Base-by-base conservation (phyloP, 2,888 invertebrate species). In the Bellardia pandia region DNA sequence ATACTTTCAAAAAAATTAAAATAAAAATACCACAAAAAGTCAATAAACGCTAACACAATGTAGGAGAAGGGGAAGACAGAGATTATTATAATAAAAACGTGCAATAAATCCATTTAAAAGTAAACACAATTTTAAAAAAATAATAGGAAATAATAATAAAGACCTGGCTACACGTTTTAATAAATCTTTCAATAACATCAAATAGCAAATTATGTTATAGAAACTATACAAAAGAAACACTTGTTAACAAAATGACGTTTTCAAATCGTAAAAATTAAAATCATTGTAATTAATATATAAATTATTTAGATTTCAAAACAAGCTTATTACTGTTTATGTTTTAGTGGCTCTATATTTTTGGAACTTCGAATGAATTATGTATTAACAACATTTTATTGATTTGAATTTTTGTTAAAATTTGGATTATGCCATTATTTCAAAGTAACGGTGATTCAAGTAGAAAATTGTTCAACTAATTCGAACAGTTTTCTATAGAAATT, bases 11-110 rank as follows among this genome's bases (percentile, higher is more conserved):
- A 77, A 66, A 68, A 33, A n/a, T 45, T 14, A 30, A 7, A 42
- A n/a, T 11, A 30, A 42, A 40, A 60, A 56, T 4, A 56, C 23
- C 0, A 40, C n/a, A 64, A 62, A 64, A 51, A 66, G 40, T 64
- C 60, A 62, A 77, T 53, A 69, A 69, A 68, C 23, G 56, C 45
- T n/a, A 77, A 51, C 37, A 23, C 68, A 77, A 45, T 68, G 42
- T 48, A 40, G 62, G 75, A 62, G 51, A 75, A 62, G 75, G 40
- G 58, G 58, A 30, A 23, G 37, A 33, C 33, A 8, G 16, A 8
- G 16, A 7, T 48, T 33, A n/a, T 64, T 76, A 37, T 60, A 33
- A 72, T 40, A 72, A 45, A 76, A 51, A 64, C 48, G 48, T 48
- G 68, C 23, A 30, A 68, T 48, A 30, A 14, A 14, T 23, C 13